Conservation (phyloP, 2,113 vertebrate genomes). For the Hemibagrus wyckioides region DNA sequence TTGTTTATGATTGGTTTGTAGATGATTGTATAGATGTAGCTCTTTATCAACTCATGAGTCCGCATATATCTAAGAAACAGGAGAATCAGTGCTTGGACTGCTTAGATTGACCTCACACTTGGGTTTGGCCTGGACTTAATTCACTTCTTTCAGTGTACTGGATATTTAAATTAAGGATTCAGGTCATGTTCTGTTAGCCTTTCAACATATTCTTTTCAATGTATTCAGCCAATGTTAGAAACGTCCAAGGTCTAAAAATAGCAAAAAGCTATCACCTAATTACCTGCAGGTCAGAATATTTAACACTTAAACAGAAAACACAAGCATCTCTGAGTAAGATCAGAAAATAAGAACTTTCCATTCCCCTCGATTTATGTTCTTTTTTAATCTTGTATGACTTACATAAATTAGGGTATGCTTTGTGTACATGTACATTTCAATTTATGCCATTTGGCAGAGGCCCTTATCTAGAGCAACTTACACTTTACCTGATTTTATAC, state of each 20-base stretch:
- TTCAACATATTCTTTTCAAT: neutral
- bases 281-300: neutral
- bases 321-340: neutral
- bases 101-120: neutral
- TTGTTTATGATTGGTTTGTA: too few species aligned
- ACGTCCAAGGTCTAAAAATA: neutral
- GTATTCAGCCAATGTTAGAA: neutral
- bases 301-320: neutral
- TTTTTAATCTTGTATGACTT: neutral
- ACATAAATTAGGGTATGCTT: neutral
- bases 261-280: neutral
- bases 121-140: neutral
- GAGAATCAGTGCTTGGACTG: neutral
- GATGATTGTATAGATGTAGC: too few species aligned
- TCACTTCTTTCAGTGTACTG: neutral
- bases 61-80: neutral
- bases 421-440: too few species aligned
- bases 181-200: neutral
- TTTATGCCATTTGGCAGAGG: too few species aligned
- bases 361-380: neutral
- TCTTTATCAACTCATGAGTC: neutral
- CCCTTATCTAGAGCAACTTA: too few species aligned
- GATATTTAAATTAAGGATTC: neutral
- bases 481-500: too few species aligned
- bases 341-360: neutral